Conservation (phyloP, 2,888 invertebrate genomes). For the Biston stratarius region DNA sequence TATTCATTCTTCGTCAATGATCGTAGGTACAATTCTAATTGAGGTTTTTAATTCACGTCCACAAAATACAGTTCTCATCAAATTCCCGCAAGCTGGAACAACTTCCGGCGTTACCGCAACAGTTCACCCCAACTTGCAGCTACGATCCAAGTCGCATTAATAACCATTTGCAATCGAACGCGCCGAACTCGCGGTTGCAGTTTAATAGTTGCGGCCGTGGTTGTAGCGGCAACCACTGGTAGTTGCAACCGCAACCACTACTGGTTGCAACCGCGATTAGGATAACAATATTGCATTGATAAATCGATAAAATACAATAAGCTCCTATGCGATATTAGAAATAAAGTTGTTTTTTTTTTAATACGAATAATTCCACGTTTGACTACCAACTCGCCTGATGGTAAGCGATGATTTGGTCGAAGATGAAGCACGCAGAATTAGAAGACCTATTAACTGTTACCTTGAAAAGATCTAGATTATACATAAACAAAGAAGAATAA, state of each 20-base stretch:
- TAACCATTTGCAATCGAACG: slow-evolving; percentile 34
- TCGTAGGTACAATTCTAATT: background rate
- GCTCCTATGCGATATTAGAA: background rate
- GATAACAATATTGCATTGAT: slow-evolving; percentile 1
- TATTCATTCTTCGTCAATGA: background rate
- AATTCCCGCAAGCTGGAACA: slow-evolving; percentile 12
- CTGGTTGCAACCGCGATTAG: slow-evolving; percentile 6
- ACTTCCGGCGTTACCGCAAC: slow-evolving; percentile 24
- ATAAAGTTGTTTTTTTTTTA: background rate
- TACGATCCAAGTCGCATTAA: slow-evolving; percentile 41
- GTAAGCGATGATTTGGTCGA: no score
- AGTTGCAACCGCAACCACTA: slow-evolving; percentile 9
- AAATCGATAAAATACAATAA: background rate
- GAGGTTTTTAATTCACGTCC: background rate
- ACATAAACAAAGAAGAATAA: no score
- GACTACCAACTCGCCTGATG: no score
- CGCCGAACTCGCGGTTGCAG: slow-evolving; percentile 32
- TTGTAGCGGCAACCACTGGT: slow-evolving; percentile 22
- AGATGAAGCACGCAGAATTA: no score
- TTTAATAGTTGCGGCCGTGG: slow-evolving; percentile 40
- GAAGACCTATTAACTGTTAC: no score
- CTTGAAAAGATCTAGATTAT: no score
- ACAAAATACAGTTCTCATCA: slow-evolving; percentile 25
- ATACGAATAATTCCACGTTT: no score
- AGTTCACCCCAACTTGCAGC: slow-evolving; percentile 18